Base-by-base conservation (phyloP, 2,113 vertebrate species). In the Gambusia holbrooki region DNA sequence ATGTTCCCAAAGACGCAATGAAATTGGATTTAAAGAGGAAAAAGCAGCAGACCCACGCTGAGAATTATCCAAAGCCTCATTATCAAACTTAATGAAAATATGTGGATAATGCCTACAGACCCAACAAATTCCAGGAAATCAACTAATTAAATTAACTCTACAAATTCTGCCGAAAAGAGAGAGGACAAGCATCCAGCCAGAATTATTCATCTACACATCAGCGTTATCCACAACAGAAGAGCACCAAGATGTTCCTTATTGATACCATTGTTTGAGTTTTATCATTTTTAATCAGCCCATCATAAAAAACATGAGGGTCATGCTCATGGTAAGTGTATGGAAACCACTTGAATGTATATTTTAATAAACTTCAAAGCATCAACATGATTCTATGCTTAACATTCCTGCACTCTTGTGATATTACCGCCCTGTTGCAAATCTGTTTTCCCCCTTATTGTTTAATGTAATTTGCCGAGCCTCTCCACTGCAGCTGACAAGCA, bases 401-500 rank as follows among this genome's bases (percentile, higher is more conserved):
- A 69, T 79, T 67, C 69, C 69, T 32, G 12, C 82, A n/a, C 79
- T 73, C 51, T 0, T 37, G 13, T 80, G 64, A 73, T 72, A 73
- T 75, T 58, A 76, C 51, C 79, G 68, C 62, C 61, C 80, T 75
- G 75, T 60, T 70, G 73, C 74, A 81, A 81, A 81, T 80, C 85
- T 74, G 87, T 78, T 89, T 77, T 66, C 77, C 65, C 15, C 69
- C 66, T 85, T 75, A 88, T 89, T 89, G 81, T 86, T 85, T 85
- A 76, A 89, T 82, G 86, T 62, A 67, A 87, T 90, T 87, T 89
- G 82, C 71, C 0, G 76, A 85, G 74, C 72, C 87, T 87, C 90
- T 89, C 84, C 87, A 89, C 83, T 30, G 70, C 90, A 62, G 89
- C 89, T 69, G 87, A 92, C 85, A 65, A 92, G 89, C 89, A 88